Percentiles rank a stretch among this genome's conserved stretches.
phyloP scores from a whole-genome alignment of 2,797 vertebrate species.

The Tamandua tetradactyla region DNA sequence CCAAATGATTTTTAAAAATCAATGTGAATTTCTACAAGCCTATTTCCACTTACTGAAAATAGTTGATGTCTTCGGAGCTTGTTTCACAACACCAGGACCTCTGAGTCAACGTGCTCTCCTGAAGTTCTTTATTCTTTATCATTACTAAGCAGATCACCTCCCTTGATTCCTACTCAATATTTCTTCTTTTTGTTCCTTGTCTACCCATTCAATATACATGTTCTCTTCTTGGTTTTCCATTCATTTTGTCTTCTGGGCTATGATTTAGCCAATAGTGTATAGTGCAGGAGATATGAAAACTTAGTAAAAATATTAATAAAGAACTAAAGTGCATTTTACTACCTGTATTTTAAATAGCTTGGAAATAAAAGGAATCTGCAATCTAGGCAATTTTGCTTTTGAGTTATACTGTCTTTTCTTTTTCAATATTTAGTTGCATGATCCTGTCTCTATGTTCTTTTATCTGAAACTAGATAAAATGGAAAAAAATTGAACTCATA shows the following conservation, averaged over 20 bases:
- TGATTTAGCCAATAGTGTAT: not conserved
- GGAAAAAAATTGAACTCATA: not conserved
- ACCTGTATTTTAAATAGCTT: slow-evolving; percentile 9
- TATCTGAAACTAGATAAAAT: not conserved
- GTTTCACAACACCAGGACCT: not conserved
- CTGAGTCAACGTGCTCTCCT: not conserved
- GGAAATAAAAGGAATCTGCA: not conserved
- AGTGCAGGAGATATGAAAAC: not conserved
- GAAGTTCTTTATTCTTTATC: not conserved
- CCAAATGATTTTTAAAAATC: not conserved
- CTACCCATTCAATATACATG: not conserved
- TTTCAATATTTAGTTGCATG: not conserved
- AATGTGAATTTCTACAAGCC: not conserved
- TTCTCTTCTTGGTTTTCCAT: not conserved
- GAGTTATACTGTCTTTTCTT: not conserved
- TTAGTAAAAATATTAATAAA: slow-evolving; percentile 16
- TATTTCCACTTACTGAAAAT: not conserved
- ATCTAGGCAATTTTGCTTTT: not conserved
- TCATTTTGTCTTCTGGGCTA: not conserved
- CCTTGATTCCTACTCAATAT: not conserved
- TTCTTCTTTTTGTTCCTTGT: not conserved
- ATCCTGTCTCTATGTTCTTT: not conserved
- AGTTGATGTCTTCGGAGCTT: not conserved
- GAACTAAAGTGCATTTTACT: not conserved
- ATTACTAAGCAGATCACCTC: not conserved